phyloP scores from a whole-genome alignment of 2,888 invertebrate species.

The Drosophila anomalata region DNA sequence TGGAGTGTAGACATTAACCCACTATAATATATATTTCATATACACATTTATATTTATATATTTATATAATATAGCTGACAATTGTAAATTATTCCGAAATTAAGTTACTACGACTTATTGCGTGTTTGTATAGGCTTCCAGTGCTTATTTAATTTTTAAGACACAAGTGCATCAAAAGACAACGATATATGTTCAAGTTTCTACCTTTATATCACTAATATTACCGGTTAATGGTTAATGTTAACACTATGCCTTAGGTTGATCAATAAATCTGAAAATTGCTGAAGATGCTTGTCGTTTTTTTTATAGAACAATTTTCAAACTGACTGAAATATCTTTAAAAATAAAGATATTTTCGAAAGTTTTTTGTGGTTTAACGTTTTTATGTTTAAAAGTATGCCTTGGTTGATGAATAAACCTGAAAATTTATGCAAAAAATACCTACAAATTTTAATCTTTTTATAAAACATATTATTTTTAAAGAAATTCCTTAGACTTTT shows the following conservation, averaged over 20 bases:
- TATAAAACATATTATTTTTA: too few relatives aligned
- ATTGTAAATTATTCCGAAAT: conserved; percentile 40
- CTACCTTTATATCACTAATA: neutral
- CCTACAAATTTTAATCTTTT: too few relatives aligned
- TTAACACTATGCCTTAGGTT: neutral
- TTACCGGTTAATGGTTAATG: too few relatives aligned
- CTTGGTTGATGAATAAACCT: too few relatives aligned
- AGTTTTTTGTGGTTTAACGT: too few relatives aligned
- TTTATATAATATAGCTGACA: conserved; percentile 21
- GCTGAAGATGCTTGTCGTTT: neutral
- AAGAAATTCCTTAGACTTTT: too few relatives aligned
- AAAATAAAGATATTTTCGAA: too few relatives aligned
- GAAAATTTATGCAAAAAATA: too few relatives aligned
- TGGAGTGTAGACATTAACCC: neutral
- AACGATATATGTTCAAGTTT: conserved; percentile 33
- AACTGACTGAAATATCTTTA: too few relatives aligned
- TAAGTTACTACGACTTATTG: conserved; percentile 23
- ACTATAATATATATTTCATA: neutral
- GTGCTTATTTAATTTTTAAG: conserved; percentile 36
- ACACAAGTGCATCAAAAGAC: conserved; percentile 44
- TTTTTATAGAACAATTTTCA: too few relatives aligned
- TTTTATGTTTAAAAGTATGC: too few relatives aligned
- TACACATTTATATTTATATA: neutral
- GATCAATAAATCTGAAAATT: neutral
- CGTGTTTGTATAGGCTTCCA: conserved; percentile 27